phyloP scores from a whole-genome alignment of 2,797 vertebrate species.

The Toxotes lorentzi region DNA sequence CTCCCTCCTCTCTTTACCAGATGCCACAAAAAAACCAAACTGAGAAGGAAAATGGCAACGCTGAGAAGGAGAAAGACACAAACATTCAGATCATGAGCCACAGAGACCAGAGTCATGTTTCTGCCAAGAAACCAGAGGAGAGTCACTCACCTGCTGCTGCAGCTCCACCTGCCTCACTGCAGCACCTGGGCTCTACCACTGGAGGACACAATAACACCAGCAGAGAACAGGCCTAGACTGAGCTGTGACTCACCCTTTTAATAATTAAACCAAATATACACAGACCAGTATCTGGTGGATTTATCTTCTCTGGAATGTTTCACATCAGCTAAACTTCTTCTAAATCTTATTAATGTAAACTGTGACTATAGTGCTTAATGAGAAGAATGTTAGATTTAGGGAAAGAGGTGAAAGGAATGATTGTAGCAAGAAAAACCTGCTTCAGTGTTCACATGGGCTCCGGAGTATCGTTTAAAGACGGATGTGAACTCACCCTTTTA shows the following conservation, averaged over 20 bases:
- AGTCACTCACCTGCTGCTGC: accelerated
- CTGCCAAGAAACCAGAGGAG: not conserved
- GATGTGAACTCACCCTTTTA: no score
- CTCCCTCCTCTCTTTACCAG: not conserved
- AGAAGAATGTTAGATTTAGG: no score
- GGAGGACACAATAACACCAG: slow-evolving; percentile 14
- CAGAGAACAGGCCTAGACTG: no score
- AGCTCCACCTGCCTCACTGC: not conserved
- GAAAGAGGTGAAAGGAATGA: no score
- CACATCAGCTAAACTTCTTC: not conserved
- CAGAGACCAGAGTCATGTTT: not conserved
- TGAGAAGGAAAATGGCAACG: accelerated
- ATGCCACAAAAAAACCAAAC: not conserved
- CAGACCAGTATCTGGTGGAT: not conserved
- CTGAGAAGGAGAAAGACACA: not conserved
- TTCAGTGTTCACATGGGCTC: no score
- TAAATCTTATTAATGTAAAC: no score
- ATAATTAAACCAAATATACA: not conserved
- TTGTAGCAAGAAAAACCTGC: no score
- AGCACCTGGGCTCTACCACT: not conserved
- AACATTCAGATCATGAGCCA: no score
- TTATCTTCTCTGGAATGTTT: not conserved
- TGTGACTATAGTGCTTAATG: no score
- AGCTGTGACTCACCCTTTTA: not conserved
- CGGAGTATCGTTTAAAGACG: no score